phyloP scores from a whole-genome alignment of 2,113 vertebrate genomes.

The Lagopus muta region DNA sequence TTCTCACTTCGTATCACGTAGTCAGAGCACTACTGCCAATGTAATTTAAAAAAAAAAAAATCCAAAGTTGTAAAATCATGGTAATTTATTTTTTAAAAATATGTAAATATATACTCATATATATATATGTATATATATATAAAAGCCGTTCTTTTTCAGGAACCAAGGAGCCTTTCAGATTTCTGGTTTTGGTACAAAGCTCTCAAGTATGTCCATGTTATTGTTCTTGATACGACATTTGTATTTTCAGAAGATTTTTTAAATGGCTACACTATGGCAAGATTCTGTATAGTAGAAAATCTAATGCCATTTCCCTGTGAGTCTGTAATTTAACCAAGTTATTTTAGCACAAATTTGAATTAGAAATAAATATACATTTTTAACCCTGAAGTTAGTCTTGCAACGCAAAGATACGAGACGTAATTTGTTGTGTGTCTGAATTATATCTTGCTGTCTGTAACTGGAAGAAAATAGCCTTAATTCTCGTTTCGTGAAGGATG shows the following conservation, averaged over 20 bases:
- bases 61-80: neutral
- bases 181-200: constrained; percentile 13
- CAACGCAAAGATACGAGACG: neutral
- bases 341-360: constrained; percentile 9
- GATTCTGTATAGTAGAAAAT: constrained; percentile 6
- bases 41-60: neutral
- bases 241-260: neutral
- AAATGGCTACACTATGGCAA: neutral
- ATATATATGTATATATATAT: neutral
- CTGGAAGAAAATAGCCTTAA: neutral
- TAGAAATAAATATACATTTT: constrained; percentile 17
- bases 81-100: neutral
- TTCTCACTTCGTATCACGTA: constrained; percentile 20
- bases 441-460: neutral
- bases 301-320: neutral
- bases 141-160: neutral
- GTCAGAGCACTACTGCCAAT: neutral
- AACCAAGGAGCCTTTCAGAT: neutral
- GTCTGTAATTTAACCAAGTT: neutral
- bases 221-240: constrained; percentile 30
- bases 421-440: neutral
- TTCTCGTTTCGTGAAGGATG: neutral
- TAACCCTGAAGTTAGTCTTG: neutral
- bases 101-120: too few relatives aligned
- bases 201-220: neutral